A percentile compares a stretch with the other conserved stretches of the same genome.
These are phyloP conservation scores for Chondrosia reniformis DNA, from an alignment of 37 sponge, comb jelly and placozoan species.

Conservation along the genomic window DNA sequence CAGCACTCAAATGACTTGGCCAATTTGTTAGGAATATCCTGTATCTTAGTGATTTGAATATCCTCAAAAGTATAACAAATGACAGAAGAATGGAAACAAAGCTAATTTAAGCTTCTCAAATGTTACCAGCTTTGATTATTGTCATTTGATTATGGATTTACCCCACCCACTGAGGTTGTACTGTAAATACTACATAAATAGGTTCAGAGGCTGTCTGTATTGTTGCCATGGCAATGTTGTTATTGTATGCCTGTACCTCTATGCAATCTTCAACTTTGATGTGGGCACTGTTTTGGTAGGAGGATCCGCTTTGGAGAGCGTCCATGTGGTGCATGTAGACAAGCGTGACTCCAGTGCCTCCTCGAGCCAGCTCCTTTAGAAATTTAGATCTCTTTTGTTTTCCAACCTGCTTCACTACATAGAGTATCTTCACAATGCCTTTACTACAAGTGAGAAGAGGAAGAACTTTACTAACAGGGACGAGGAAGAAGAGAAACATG, in stretches of 20 bases:
- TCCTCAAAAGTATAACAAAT: too few species aligned
- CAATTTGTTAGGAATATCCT: too few species aligned
- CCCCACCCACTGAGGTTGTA: too few species aligned
- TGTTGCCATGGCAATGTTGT: too few species aligned
- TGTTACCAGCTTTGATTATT: too few species aligned
- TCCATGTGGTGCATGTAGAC: slow-evolving; percentile 54
- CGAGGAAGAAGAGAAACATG: background rate
- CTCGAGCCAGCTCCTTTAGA: slow-evolving; percentile 29
- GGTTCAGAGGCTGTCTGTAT: too few species aligned
- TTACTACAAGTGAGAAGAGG: slow-evolving; percentile 10
- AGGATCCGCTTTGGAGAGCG: slow-evolving; percentile 36
- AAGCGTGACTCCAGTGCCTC: slow-evolving; percentile 20
- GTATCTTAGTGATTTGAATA: too few species aligned
- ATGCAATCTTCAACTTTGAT: slow-evolving; percentile 3
- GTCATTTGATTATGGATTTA: too few species aligned
- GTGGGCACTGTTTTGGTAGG: slow-evolving; percentile 37
- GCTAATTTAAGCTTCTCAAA: too few species aligned
- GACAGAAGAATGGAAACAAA: too few species aligned
- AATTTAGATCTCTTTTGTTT: background rate
- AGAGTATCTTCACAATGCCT: slow-evolving; percentile 15
- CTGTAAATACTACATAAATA: too few species aligned
- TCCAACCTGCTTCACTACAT: slow-evolving; percentile 12
- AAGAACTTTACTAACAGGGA: background rate
- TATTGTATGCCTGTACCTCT: background rate
- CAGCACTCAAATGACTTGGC: too few species aligned